A percentile compares a stretch with the other conserved stretches of the same genome.
Evolutionary conservation across 2,113 vertebrate genomes (phyloP).

Genomic region (Blennius ocellaris): DNA sequence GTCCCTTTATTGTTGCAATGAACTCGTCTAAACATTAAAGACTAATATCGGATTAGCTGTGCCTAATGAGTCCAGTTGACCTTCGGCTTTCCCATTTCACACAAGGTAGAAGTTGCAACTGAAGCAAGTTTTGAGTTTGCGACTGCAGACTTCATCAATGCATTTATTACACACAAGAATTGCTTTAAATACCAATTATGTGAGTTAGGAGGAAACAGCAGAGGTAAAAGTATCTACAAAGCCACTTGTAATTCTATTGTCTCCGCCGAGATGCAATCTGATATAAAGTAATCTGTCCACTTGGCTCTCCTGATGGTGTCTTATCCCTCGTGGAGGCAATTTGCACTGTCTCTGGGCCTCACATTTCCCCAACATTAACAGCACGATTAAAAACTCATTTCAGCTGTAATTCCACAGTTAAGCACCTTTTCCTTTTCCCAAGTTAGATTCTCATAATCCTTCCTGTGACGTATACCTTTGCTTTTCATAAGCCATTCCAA

Average conservation of each 20-base stretch:
- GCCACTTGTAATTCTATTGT: slow-evolving; percentile 52
- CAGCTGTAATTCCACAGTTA: slow-evolving; percentile 79
- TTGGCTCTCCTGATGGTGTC: slow-evolving; percentile 48
- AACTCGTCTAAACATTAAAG: slow-evolving; percentile 33
- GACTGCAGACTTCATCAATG: slow-evolving; percentile 15
- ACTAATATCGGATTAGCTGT: slow-evolving; percentile 49
- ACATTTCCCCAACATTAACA: slow-evolving; percentile 83
- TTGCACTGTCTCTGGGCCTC: slow-evolving; percentile 72
- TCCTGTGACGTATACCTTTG: slow-evolving; percentile 64
- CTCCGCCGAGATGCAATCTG: slow-evolving; percentile 52
- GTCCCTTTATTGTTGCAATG: slow-evolving; percentile 17
- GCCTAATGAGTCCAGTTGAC: slow-evolving; percentile 57
- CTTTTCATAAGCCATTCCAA: slow-evolving; percentile 65
- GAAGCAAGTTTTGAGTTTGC: slow-evolving; percentile 23
- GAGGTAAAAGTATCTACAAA: slow-evolving; percentile 43
- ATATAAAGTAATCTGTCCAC: slow-evolving; percentile 63
- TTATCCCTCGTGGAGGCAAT: slow-evolving; percentile 71
- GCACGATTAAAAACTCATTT: slow-evolving; percentile 83
- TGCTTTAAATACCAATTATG: slow-evolving; percentile 4
- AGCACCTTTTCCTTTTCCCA: slow-evolving; percentile 79
- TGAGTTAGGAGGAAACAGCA: slow-evolving; percentile 25
- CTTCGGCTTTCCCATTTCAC: slow-evolving; percentile 43
- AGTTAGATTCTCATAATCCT: slow-evolving; percentile 75
- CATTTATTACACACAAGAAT: slow-evolving; percentile 8
- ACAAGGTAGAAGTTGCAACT: slow-evolving; percentile 21